Conservation (phyloP, 2,888 invertebrate species). For the Amiota communis region DNA sequence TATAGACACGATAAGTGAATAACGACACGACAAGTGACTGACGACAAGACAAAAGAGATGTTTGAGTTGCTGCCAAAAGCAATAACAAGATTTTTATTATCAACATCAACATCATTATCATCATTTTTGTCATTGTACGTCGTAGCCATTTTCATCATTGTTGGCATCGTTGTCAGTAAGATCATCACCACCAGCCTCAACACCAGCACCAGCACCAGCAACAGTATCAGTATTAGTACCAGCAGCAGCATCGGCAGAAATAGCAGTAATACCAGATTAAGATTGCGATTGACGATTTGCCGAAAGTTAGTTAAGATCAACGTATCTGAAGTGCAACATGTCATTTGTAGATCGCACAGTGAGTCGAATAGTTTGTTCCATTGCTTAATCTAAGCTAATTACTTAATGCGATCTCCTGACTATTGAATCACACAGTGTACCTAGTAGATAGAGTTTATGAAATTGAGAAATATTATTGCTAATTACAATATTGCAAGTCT, state of each 20-base stretch:
- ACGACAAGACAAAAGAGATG: slow-evolving; percentile 2
- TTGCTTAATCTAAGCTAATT: slow-evolving; percentile 46
- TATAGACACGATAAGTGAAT: neutral
- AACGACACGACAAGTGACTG: too few species aligned
- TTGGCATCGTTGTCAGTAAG: neutral
- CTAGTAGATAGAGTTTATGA: slow-evolving; percentile 33
- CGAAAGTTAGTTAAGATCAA: slow-evolving; percentile 56
- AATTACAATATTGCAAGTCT: slow-evolving; percentile 20
- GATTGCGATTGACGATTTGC: slow-evolving; percentile 1
- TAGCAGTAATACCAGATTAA: slow-evolving; percentile 23
- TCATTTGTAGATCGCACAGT: slow-evolving; percentile 55
- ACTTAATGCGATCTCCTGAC: slow-evolving; percentile 20
- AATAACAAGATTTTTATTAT: neutral
- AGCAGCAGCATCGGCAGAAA: slow-evolving; percentile 1
- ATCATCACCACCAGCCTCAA: slow-evolving; percentile 15
- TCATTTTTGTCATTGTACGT: neutral
- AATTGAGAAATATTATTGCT: slow-evolving; percentile 52
- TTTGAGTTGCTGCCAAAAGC: slow-evolving; percentile 15
- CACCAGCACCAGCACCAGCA: neutral
- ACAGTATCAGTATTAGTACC: neutral
- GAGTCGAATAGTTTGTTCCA: slow-evolving; percentile 51
- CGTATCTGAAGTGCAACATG: slow-evolving; percentile 48
- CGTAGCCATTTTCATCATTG: neutral
- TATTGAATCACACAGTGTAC: neutral
- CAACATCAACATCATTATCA: slow-evolving; percentile 23